Evolutionary conservation across 2,113 vertebrate species (phyloP).

Genomic region (Xiphophorus couchianus): DNA sequence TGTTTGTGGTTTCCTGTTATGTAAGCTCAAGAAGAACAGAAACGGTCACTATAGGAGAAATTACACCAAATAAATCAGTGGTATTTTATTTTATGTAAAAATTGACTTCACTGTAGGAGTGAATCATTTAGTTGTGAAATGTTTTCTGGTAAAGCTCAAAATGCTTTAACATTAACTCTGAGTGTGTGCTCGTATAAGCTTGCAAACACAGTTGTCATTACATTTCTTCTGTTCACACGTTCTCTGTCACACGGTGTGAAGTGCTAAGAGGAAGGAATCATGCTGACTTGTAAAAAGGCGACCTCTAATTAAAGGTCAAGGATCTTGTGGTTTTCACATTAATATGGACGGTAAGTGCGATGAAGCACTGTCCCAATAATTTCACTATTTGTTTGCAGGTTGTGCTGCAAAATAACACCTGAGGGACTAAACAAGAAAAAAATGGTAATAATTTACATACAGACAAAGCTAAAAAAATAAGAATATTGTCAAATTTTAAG

Average conservation of each 20-base stretch:
- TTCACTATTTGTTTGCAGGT: slow-evolving; percentile 22
- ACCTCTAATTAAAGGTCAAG: slow-evolving; percentile 44
- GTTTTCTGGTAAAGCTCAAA: not conserved
- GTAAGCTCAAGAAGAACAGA: not conserved
- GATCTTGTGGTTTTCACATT: slow-evolving; percentile 39
- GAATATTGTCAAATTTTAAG: not conserved
- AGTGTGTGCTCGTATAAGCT: not conserved
- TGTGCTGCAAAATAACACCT: not conserved
- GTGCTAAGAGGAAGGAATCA: slow-evolving; percentile 6
- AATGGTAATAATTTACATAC: not conserved
- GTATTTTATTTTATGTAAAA: not conserved
- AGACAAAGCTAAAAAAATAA: not conserved
- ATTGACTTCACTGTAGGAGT: not conserved
- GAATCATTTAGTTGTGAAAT: not conserved
- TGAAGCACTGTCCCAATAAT: slow-evolving; percentile 14
- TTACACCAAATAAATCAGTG: not conserved
- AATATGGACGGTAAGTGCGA: not conserved
- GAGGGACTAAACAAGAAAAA: not conserved
- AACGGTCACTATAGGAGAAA: not conserved
- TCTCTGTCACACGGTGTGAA: not conserved
- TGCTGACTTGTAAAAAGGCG: not conserved
- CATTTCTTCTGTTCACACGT: not conserved
- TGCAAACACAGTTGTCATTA: not conserved
- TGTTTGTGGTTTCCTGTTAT: not conserved
- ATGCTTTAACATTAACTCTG: not conserved